These are phyloP conservation scores for Lagenorhynchus albirostris DNA, from an alignment of 2,113 vertebrate species.

Conservation along the genomic window DNA sequence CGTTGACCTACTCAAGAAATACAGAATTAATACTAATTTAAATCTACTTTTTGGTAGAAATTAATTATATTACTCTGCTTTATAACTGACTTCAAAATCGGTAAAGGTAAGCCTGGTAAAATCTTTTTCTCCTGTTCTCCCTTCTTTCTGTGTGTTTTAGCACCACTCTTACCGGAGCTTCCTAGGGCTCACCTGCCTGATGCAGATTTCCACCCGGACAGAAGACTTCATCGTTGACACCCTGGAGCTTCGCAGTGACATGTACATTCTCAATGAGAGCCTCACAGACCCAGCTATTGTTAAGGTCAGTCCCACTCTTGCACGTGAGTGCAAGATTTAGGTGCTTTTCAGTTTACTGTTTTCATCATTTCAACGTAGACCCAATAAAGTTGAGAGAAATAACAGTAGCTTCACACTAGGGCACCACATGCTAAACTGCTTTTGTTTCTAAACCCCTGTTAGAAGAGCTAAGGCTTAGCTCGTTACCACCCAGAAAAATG, in stretches of 20 bases:
- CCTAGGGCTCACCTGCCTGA: slow-evolving; percentile 93
- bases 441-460: not conserved
- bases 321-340: not conserved
- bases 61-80: not conserved
- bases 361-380: not conserved
- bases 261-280: slow-evolving; percentile 95
- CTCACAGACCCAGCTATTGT: slow-evolving; percentile 93
- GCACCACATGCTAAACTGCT: not conserved
- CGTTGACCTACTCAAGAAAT: not conserved
- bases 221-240: slow-evolving; percentile 96
- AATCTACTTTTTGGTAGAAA: not conserved
- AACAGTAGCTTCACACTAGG: not conserved
- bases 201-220: slow-evolving; percentile 95
- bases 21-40: not conserved
- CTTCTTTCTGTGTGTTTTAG: slow-evolving; percentile 64
- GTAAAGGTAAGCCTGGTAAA: too few relatives aligned
- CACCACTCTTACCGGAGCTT: slow-evolving; percentile 98
- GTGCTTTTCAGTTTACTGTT: not conserved
- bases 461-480: not conserved
- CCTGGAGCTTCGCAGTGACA: slow-evolving; percentile 91
- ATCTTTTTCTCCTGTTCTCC: fast-evolving
- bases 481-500: not conserved
- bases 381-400: not conserved
- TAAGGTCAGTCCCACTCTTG: slow-evolving; percentile 86
- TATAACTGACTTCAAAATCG: not conserved